Conservation (phyloP, 2,797 vertebrate genomes). For the Pseudochirops cupreus region DNA sequence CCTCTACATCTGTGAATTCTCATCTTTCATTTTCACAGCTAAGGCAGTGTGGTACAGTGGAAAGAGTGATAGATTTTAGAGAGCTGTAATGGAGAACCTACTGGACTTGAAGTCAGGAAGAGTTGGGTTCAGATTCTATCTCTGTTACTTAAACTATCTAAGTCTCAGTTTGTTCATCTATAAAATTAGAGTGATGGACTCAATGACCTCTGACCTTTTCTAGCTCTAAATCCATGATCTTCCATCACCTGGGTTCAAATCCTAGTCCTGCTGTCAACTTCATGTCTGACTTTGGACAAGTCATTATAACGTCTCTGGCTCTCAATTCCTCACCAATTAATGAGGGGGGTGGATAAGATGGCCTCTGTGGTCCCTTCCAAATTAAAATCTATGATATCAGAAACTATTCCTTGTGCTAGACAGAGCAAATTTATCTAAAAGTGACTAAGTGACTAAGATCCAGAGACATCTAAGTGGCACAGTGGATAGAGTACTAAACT, state of each 20-base stretch:
- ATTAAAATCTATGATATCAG: neutral
- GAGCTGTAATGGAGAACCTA: neutral
- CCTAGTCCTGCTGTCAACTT: neutral
- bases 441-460: too few relatives aligned
- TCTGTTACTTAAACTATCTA: neutral
- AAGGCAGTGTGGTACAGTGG: neutral
- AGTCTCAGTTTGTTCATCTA: neutral
- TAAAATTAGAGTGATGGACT: neutral
- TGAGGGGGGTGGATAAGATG: neutral
- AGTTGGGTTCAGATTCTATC: neutral
- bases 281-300: neutral
- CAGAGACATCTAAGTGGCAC: neutral
- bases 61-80: neutral
- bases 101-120: neutral
- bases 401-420: too few relatives aligned
- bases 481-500: neutral
- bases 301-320: neutral
- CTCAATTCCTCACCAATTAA: neutral
- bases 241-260: neutral
- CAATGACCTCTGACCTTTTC: neutral
- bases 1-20: neutral
- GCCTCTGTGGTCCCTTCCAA: neutral
- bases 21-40: neutral
- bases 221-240: neutral
- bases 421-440: neutral